A percentile compares a stretch with the other conserved stretches of the same genome.
Evolutionary conservation across 2,113 vertebrate genomes (phyloP).

Genomic region (Turnix velox): DNA sequence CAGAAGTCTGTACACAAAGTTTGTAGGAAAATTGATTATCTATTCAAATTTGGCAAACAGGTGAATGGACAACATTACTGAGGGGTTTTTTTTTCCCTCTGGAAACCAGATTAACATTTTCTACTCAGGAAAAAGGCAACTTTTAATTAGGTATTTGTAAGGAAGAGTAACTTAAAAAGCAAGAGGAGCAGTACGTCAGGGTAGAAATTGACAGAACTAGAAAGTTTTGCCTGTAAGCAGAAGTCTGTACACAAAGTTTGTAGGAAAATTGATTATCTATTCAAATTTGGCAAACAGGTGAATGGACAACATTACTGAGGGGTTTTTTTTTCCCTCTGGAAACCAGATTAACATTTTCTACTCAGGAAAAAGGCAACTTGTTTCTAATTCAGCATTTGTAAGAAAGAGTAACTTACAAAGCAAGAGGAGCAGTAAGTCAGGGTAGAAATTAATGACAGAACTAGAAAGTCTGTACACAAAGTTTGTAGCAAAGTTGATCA

Average conservation of each 20-base stretch:
- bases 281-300: not conserved
- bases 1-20: too few relatives aligned
- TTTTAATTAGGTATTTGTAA: not conserved
- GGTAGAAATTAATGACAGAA: not conserved
- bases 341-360: not conserved
- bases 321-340: not conserved
- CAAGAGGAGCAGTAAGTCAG: not conserved
- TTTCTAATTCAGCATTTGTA: not conserved
- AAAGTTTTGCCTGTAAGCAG: not conserved
- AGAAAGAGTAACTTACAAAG: not conserved
- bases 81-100: not conserved
- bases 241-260: too few relatives aligned
- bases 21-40: not conserved
- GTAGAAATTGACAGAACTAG: not conserved
- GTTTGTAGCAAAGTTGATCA: not conserved
- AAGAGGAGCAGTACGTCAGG: not conserved
- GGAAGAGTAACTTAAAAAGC: not conserved
- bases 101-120: not conserved
- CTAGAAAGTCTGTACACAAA: too few relatives aligned
- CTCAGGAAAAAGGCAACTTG: not conserved
- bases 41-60: not conserved
- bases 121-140: not conserved
- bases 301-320: not conserved
- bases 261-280: too few relatives aligned
- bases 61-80: not conserved